A percentile compares a stretch with the other conserved stretches of the same genome.
Evolutionary conservation across 1,140 invertebrate species (phyloP).

Genomic region (Parapsyche elsis): DNA sequence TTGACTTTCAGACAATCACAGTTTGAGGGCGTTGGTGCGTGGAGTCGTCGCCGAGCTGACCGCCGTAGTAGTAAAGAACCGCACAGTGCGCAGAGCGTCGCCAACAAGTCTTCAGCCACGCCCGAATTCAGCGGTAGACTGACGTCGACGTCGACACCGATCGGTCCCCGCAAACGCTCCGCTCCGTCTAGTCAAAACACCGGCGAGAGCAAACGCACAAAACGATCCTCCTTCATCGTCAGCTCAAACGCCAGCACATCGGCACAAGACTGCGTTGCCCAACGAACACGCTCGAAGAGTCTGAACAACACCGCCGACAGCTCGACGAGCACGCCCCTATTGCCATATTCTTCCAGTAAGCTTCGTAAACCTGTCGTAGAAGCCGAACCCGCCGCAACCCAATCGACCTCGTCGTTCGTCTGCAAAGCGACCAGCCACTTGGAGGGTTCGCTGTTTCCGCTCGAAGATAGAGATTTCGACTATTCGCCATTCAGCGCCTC

Average conservation of each 20-base stretch:
- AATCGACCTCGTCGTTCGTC: conserved; percentile 62
- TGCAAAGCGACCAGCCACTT: conserved; percentile 53
- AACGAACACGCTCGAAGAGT: conserved; percentile 22
- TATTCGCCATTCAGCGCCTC: conserved; percentile 68
- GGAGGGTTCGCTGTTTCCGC: conserved; percentile 63
- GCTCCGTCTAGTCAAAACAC: conserved; percentile 14
- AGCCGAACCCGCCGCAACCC: conserved; percentile 60
- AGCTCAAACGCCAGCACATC: conserved; percentile 49
- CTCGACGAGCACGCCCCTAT: conserved; percentile 54
- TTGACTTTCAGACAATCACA: conserved; percentile 51
- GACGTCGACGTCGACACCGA: conserved; percentile 3
- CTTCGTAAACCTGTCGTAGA: not conserved
- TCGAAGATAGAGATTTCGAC: conserved; percentile 66
- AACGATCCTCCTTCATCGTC: not conserved
- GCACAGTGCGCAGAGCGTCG: conserved; percentile 61
- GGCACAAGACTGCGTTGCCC: conserved; percentile 29
- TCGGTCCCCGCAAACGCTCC: conserved; percentile 16
- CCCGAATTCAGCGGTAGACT: conserved; percentile 19
- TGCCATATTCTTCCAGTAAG: not conserved
- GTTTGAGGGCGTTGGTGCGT: conserved; percentile 65
- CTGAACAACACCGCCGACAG: conserved; percentile 58
- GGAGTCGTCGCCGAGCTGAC: conserved; percentile 66
- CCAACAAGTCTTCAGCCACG: conserved; percentile 57
- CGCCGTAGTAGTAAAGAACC: conserved; percentile 58
- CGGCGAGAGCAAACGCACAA: conserved; percentile 11